Conservation (phyloP, 2,888 invertebrate species). For the Mermis nigrescens region DNA sequence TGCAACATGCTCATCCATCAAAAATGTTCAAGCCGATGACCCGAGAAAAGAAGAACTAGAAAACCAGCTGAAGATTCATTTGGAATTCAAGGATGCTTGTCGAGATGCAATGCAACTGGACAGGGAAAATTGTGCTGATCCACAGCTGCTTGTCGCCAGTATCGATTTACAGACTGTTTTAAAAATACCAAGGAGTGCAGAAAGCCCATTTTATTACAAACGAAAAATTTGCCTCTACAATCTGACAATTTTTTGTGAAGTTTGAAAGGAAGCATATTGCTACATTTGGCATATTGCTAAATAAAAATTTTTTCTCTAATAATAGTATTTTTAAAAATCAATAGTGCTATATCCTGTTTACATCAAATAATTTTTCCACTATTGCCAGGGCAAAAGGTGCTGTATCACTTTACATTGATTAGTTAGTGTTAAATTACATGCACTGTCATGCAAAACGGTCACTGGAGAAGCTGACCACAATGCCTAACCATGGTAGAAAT, state of each 20-base stretch:
- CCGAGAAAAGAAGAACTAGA: neutral
- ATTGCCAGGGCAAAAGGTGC: no score
- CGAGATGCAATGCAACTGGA: neutral
- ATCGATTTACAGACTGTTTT: constrained; percentile 7
- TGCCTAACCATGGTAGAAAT: no score
- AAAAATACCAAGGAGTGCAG: neutral
- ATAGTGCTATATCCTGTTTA: no score
- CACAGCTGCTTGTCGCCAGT: neutral
- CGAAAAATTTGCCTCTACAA: constrained; percentile 3
- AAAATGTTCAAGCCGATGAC: neutral
- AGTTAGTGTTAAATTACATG: no score
- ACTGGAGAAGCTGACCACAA: no score
- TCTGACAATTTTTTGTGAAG: neutral
- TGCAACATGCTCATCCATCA: neutral
- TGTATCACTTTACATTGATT: no score
- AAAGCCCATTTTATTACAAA: neutral
- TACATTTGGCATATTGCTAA: neutral
- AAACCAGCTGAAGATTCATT: neutral
- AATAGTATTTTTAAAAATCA: no score
- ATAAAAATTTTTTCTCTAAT: no score
- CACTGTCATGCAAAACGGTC: no score
- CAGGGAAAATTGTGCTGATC: neutral
- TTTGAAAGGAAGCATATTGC: neutral
- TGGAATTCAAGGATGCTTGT: neutral
- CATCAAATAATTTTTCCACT: no score